phyloP scores from a whole-genome alignment of 2,888 invertebrate species.

The Strigamia crassipes region DNA sequence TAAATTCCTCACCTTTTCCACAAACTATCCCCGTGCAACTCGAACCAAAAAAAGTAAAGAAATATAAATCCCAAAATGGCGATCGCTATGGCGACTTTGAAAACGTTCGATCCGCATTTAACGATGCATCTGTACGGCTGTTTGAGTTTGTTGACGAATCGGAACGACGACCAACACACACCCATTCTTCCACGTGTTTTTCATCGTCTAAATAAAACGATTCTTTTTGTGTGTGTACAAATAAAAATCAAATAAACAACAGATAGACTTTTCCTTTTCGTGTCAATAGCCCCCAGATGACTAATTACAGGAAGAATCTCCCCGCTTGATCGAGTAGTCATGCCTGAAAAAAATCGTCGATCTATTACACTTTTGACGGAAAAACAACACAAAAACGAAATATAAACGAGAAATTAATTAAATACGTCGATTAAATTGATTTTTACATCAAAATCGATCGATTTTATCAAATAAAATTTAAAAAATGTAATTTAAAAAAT shows the following conservation, averaged over 20 bases:
- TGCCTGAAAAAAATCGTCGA: too few species aligned
- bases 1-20: background rate
- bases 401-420: too few species aligned
- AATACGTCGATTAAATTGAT: too few species aligned
- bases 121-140: slow-evolving; percentile 18
- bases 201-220: too few species aligned
- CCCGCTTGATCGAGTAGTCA: background rate
- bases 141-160: background rate
- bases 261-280: background rate
- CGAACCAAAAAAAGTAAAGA: background rate
- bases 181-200: background rate
- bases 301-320: slow-evolving; percentile 4
- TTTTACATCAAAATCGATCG: too few species aligned
- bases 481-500: too few species aligned
- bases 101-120: slow-evolving; percentile 1
- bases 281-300: background rate
- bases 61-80: background rate
- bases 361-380: too few species aligned
- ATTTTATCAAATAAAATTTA: too few species aligned
- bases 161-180: slow-evolving; percentile 3
- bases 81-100: background rate
- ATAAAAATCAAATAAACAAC: background rate
- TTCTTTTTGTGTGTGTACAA: too few species aligned
- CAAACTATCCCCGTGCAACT: background rate
- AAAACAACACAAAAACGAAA: too few species aligned